Conservation (phyloP, 2,888 invertebrate genomes). For the Sicus ferrugineus region DNA sequence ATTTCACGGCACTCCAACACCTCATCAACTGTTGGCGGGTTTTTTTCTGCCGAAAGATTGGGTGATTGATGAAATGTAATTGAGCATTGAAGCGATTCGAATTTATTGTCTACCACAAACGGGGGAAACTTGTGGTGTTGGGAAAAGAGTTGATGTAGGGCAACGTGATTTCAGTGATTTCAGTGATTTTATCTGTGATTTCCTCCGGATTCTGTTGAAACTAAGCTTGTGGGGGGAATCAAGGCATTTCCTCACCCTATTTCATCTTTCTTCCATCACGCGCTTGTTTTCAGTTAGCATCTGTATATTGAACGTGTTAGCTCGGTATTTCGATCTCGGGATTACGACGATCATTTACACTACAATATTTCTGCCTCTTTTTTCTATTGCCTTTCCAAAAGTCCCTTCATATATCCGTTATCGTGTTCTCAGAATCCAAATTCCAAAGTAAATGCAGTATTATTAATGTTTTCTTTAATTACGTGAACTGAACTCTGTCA, state of each 20-base stretch:
- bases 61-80: constrained; percentile 48
- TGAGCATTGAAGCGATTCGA: constrained; percentile 38
- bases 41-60: constrained; percentile 33
- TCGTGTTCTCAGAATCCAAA: no score
- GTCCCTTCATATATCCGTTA: no score
- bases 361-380: no score
- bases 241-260: background rate
- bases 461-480: no score
- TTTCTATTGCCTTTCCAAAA: no score
- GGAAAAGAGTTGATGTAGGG: background rate
- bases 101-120: constrained; percentile 24
- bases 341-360: no score
- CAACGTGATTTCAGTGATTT: background rate
- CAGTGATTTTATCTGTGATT: constrained; percentile 30
- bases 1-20: constrained; percentile 48
- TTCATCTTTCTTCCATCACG: background rate
- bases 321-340: no score
- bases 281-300: no score
- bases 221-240: background rate
- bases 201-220: background rate
- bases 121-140: background rate
- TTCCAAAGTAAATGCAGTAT: no score
- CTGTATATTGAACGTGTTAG: no score
- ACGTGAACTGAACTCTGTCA: no score
- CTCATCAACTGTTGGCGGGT: constrained; percentile 45